Evolutionary conservation across 1,140 invertebrate species (phyloP).

Genomic region (Acyrthosiphon pisum): DNA sequence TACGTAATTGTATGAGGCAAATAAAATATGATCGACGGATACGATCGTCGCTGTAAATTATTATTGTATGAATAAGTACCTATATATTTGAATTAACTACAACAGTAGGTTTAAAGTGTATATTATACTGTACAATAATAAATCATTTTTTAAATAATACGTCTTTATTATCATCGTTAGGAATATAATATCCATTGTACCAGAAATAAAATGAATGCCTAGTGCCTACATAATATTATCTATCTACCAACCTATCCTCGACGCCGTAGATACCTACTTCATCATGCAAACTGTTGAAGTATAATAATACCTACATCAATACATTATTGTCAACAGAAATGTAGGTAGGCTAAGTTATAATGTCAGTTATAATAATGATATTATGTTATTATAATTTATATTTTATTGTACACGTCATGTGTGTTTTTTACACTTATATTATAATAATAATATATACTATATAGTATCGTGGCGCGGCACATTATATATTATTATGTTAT

Average conservation of each 20-base stretch:
- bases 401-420: background rate
- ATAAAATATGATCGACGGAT: background rate
- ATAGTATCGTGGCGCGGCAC: background rate
- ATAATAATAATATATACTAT: background rate
- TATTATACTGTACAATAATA: background rate
- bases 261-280: background rate
- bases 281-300: background rate
- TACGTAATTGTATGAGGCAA: background rate
- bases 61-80: background rate
- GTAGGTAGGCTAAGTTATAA: background rate
- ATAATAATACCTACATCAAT: background rate
- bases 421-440: background rate
- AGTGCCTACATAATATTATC: background rate
- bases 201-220: background rate
- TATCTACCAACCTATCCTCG: background rate
- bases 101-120: background rate
- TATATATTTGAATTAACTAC: background rate
- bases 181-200: background rate
- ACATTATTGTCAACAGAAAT: background rate
- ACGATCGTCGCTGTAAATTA: background rate
- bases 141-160: slow-evolving; percentile 10
- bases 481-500: background rate
- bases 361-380: background rate
- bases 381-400: background rate
- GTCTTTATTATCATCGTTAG: background rate